These are phyloP conservation scores for Zonotrichia albicollis DNA, from an alignment of 2,797 vertebrate species.

Conservation along the genomic window DNA sequence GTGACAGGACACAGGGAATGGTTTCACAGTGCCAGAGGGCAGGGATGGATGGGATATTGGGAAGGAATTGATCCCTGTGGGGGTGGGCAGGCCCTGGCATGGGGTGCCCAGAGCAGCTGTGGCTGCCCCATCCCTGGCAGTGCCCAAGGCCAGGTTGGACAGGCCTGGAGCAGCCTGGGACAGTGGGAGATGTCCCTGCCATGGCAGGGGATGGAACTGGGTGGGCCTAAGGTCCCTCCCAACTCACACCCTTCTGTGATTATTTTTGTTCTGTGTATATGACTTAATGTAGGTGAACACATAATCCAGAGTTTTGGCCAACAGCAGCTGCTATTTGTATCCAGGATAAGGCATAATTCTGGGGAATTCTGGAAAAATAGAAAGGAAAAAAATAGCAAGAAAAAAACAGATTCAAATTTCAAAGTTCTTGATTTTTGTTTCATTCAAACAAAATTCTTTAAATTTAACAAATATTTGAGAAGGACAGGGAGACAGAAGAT, in stretches of 20 bases:
- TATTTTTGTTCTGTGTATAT: not conserved
- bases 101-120: not conserved
- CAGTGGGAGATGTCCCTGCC: not conserved
- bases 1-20: not conserved
- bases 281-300: not conserved
- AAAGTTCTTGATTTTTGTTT: not conserved
- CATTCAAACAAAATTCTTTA: not conserved
- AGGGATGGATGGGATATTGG: not conserved
- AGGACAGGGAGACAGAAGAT: not conserved
- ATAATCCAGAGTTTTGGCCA: not conserved
- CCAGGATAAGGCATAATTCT: not conserved
- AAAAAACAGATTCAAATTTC: not conserved
- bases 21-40: not conserved
- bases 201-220: not conserved
- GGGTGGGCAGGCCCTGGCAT: accelerated
- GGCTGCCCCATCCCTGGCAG: not conserved
- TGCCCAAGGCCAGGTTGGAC: accelerated
- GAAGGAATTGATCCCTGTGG: not conserved
- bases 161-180: not conserved
- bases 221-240: not conserved
- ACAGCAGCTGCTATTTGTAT: not conserved
- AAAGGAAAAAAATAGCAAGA: not conserved
- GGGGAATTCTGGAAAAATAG: not conserved
- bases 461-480: not conserved
- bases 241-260: not conserved